Evolutionary conservation across 2,888 invertebrate genomes (phyloP), one percentile per base, ranked within the genome.

Genomic region (Andrena fulva): DNA sequence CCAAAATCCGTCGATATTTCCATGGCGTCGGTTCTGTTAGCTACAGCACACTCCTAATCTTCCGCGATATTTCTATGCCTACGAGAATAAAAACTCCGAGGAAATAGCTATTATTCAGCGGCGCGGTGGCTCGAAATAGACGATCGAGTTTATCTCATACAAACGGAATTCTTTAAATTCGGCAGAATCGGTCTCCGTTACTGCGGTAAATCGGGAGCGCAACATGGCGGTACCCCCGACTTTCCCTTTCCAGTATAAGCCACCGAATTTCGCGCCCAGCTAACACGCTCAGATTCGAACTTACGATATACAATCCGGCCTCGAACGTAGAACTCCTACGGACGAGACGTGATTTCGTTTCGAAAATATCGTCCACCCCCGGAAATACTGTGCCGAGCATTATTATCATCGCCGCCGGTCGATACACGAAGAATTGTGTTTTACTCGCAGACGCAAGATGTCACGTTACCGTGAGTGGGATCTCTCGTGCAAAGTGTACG

Each of bases 401-500:
- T 74, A 72, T 73, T 31, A 73, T 67, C 48, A 73, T 67, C 48
- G 35, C 33, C 12, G 31, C 76, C 76, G 80, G 76, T 84, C 79
- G 76, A 84, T 84, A 84, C 48, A n/a, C 24, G 29, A 60, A 8
- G 1, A 27, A 48, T 20, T 42, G 31, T 67, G n/a, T 50, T 20
- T 64, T 20, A 31, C 68, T 63, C 66, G 33, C 59, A 89, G 87
- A 54, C 16, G 75, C 78, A 74, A 76, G 93, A 97, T 96, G 97
- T 97, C 97, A 90, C 96, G 97, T 86, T 96, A 96, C 91, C 95
- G 96, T 87, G 97, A 98, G 94, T 97, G 97, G 97, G 97, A 97
- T 93, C 95, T 97, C 42, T 97, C 97, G 33, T 98, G 98, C 94
- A 98, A 98, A 94, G 98, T 98, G 0, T 99, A 98, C 93, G 97